These are phyloP conservation scores for Vultur gryphus DNA, from an alignment of 2,797 vertebrate genomes.

Conservation along the genomic window DNA sequence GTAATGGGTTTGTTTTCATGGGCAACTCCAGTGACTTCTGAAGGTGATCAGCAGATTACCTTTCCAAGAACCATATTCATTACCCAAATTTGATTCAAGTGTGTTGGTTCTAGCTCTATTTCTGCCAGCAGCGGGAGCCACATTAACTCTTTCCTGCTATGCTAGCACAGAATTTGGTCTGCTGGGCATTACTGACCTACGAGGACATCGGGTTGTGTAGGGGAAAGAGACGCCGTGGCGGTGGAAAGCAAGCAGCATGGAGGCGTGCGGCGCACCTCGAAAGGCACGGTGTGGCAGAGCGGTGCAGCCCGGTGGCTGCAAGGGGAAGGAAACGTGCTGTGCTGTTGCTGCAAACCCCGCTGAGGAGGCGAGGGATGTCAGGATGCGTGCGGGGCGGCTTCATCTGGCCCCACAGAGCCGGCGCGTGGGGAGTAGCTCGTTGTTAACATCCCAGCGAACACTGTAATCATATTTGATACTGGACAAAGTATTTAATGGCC, in stretches of 20 bases:
- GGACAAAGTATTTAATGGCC: conserved; percentile 43
- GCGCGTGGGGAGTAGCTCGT: background rate
- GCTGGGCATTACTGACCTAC: background rate
- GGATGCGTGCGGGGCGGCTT: background rate
- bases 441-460: background rate
- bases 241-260: background rate
- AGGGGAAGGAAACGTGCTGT: background rate
- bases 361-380: fast-evolving
- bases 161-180: background rate
- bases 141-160: background rate
- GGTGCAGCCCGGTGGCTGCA: fast-evolving
- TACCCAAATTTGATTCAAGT: fast-evolving
- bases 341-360: background rate
- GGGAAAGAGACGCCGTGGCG: fast-evolving
- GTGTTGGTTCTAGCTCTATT: background rate
- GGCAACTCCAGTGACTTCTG: background rate
- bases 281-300: fast-evolving
- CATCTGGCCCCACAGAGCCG: fast-evolving
- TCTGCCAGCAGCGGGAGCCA: background rate
- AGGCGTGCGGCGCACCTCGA: fast-evolving
- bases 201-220: fast-evolving
- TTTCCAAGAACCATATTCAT: fast-evolving
- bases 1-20: fast-evolving
- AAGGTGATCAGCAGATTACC: background rate
- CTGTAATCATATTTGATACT: background rate